Percentiles rank a stretch among this genome's conserved stretches.
Conservation (phyloP, 2,797 vertebrate genomes). For the Acridotheres tristis region DNA sequence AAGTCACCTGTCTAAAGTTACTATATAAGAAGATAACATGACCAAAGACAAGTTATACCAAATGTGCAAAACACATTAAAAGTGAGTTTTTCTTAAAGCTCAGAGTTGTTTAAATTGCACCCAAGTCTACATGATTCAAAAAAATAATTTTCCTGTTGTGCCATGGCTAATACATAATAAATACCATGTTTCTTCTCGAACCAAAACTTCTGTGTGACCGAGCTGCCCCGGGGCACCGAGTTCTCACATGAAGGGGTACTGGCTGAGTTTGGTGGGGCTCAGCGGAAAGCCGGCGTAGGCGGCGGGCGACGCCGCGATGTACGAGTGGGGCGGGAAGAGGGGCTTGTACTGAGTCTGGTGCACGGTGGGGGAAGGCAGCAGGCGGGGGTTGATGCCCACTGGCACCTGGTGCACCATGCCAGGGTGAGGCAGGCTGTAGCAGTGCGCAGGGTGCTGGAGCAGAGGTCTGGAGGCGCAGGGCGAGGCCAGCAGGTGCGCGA, state of each 20-base stretch:
- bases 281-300: conserved; percentile 93
- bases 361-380: conserved; percentile 92
- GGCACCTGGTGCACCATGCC: conserved; percentile 92
- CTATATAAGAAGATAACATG: conserved; percentile 91
- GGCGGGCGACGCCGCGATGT: conserved; percentile 92
- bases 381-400: conserved; percentile 92
- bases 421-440: conserved; percentile 87
- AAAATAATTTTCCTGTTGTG: conserved; percentile 95
- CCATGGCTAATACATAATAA: conserved; percentile 92
- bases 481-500: conserved; percentile 94
- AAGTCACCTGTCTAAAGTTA: conserved; percentile 98
- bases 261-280: conserved; percentile 97
- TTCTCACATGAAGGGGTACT: conserved; percentile 96
- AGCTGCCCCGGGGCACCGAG: conserved; percentile 65
- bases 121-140: conserved; percentile 94
- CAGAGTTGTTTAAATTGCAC: conserved; percentile 96
- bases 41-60: conserved; percentile 98
- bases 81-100: conserved; percentile 96
- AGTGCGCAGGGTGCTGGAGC: conserved; percentile 82
- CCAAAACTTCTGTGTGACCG: conserved; percentile 54
- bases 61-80: conserved; percentile 99
- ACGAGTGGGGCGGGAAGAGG: conserved; percentile 93
- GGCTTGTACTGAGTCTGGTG: conserved; percentile 96
- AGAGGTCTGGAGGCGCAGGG: conserved; percentile 89
- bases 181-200: conserved; percentile 83